Evolutionary conservation across 1,140 invertebrate genomes (phyloP), one percentile per base, ranked within the genome.

Genomic region (Globodera ellingtonae): DNA sequence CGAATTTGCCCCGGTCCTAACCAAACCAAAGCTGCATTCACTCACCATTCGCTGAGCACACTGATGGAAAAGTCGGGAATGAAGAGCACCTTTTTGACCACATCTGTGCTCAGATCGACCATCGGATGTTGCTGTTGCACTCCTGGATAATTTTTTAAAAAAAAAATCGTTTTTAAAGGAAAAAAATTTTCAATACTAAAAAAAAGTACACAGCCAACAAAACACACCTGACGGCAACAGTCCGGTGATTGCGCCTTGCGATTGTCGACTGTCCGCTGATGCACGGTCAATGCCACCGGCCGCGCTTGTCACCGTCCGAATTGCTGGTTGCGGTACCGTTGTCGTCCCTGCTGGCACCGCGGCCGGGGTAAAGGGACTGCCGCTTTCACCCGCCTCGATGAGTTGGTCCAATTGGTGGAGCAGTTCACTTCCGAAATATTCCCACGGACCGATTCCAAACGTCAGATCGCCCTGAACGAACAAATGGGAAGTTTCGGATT

Each of bases 381-480:
- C 62, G 18, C 10, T 24, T 15, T 77, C 35, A 6, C 52, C 35
- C 47, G 47, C 69, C 7, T 76, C 66, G 24, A 84, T 82, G 50
- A 84, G 35, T 67, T 84, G 86, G 47, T 72, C 52, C 50, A 84
- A 59, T 76, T 78, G 80, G 50, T 86, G 79, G 4, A 88, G 83
- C 46, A 88, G 65, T 70, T 88, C 87, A 18, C 81, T 87, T 18
- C 87, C 87, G 70, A 88, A 88, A 56, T 72, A 82, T 24, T 88
- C 86, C 83, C 88, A 89, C 10, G 87, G 84, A 4, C 88, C 88
- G 15, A 86, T 88, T 81, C 89, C 88, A 48, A 89, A 88, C 6
- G 77, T 84, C 88, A 88, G 87, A 52, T 83, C 75, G 66, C 84
- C 86, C 81, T 88, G 7, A 18, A 72, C 69, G 65, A 82, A 59